phyloP scores from a whole-genome alignment of 2,113 vertebrate species.

The Istiophorus platypterus region DNA sequence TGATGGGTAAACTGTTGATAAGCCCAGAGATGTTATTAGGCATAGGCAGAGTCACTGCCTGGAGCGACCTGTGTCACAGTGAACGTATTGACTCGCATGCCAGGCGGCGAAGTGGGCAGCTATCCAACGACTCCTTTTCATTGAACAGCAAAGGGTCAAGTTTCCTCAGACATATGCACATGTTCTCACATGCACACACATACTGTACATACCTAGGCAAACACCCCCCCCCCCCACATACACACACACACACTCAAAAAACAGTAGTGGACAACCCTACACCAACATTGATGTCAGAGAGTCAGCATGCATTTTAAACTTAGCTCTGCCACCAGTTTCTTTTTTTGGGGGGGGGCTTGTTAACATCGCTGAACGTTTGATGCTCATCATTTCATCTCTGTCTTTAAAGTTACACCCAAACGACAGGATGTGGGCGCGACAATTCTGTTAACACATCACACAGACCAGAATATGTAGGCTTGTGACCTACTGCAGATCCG shows the following conservation, averaged over 20 bases:
- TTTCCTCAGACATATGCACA: constrained; percentile 32
- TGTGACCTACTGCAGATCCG: neutral
- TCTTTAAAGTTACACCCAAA: constrained; percentile 40
- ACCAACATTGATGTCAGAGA: constrained; percentile 44
- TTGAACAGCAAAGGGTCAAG: constrained; percentile 19
- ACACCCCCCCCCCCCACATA: too few species aligned
- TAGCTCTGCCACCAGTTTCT: constrained; percentile 54
- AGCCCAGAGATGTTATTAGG: constrained; percentile 14
- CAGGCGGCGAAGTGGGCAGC: neutral
- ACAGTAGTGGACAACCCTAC: constrained; percentile 46
- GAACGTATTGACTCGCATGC: constrained; percentile 7
- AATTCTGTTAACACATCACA: constrained; percentile 8
- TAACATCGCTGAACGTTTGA: constrained; percentile 9
- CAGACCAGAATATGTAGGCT: neutral
- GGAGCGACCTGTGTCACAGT: constrained; percentile 24
- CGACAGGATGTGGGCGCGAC: constrained; percentile 53
- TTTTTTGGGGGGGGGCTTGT: constrained; percentile 47
- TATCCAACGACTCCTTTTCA: constrained; percentile 9
- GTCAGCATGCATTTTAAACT: constrained; percentile 54
- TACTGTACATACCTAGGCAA: neutral
- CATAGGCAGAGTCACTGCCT: constrained; percentile 6
- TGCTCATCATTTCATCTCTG: constrained; percentile 20
- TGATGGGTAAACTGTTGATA: neutral
- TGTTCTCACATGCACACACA: neutral
- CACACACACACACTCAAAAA: constrained; percentile 23